phyloP scores from a whole-genome alignment of 2,888 invertebrate genomes.

The Lasioglossum figueresi region DNA sequence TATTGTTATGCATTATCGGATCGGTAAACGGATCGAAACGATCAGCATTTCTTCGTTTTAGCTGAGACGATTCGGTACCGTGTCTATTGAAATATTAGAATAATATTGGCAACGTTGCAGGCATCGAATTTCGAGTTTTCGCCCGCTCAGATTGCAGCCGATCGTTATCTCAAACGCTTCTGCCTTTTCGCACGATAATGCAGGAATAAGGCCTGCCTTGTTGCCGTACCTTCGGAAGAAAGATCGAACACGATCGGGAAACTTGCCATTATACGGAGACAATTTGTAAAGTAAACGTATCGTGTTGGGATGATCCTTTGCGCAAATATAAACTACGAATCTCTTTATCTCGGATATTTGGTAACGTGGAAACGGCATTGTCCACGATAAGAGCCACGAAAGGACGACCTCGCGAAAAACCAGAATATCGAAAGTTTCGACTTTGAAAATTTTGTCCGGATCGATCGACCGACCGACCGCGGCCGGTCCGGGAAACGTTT shows the following conservation, averaged over 20 bases:
- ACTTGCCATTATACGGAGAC: not conserved
- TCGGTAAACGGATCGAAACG: not conserved
- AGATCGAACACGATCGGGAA: not conserved
- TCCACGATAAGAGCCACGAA: not conserved
- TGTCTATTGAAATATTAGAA: too few relatives aligned
- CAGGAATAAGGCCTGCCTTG: conserved; percentile 27
- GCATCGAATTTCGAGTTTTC: conserved; percentile 59
- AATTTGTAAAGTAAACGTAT: not conserved
- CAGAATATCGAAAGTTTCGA: not conserved
- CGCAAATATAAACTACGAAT: not conserved
- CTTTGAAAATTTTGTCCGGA: not conserved
- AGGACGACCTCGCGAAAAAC: not conserved
- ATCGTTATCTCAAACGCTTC: conserved; percentile 60
- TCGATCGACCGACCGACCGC: not conserved
- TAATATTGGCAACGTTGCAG: conserved; percentile 42
- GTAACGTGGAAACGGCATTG: not conserved
- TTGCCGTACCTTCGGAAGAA: not conserved
- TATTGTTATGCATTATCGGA: not conserved
- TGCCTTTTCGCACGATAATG: conserved; percentile 49
- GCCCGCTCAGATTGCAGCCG: conserved; percentile 55
- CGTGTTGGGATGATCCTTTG: not conserved
- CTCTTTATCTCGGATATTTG: not conserved
- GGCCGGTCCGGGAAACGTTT: conserved; percentile 49
- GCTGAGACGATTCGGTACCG: too few relatives aligned
- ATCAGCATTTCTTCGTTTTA: too few relatives aligned